phyloP scores from a whole-genome alignment of 1,140 invertebrate species.

The Micrasema minimum region DNA sequence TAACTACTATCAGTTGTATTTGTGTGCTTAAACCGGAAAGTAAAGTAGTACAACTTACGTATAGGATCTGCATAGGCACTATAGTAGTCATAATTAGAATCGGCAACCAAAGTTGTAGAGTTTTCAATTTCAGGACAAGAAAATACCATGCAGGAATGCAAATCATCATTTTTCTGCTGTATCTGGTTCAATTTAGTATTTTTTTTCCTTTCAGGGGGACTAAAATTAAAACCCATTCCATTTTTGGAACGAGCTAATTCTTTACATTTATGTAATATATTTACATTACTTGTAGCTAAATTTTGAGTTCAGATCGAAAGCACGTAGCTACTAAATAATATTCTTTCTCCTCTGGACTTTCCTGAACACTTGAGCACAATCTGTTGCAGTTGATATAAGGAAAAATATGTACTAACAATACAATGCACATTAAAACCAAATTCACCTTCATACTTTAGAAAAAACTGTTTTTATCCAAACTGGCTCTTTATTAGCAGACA shows the following conservation, averaged over 20 bases:
- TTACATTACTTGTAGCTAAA: constrained; percentile 54
- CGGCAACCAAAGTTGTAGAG: constrained; percentile 63
- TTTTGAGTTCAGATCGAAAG: constrained; percentile 35
- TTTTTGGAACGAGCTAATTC: constrained; percentile 68
- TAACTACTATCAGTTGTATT: too few species aligned
- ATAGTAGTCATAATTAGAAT: constrained; percentile 70
- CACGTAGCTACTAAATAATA: constrained; percentile 46
- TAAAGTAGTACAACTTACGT: too few species aligned
- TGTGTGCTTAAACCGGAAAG: too few species aligned
- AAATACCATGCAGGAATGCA: constrained; percentile 66
- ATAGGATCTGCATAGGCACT: constrained; percentile 67
- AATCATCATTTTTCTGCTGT: too few species aligned
- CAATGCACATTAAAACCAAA: background rate
- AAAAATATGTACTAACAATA: background rate
- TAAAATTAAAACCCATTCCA: constrained; percentile 74
- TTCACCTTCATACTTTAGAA: background rate
- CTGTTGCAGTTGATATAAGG: too few species aligned
- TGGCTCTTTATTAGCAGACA: too few species aligned
- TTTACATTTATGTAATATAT: constrained; percentile 65
- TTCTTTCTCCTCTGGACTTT: background rate
- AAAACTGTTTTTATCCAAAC: too few species aligned
- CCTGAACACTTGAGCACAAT: background rate
- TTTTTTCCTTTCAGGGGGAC: constrained; percentile 57
- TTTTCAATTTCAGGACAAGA: constrained; percentile 71
- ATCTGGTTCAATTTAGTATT: background rate